phyloP scores from a whole-genome alignment of 1,140 invertebrate species.

The Drosophila guanche region DNA sequence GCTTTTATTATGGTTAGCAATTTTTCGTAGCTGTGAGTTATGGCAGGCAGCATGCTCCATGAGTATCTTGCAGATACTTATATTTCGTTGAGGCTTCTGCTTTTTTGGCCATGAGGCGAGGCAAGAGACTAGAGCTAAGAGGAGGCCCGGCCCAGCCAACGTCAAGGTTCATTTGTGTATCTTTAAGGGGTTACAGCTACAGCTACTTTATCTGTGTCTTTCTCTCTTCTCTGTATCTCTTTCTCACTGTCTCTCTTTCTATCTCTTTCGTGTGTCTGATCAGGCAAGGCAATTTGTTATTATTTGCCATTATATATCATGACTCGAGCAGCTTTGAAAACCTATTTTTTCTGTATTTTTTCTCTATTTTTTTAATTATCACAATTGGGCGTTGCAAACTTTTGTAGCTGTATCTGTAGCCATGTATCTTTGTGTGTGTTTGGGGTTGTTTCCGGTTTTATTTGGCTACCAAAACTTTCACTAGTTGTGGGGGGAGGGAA shows the following conservation, averaged over 20 bases:
- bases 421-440: conserved; percentile 15
- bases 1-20: conserved; percentile 36
- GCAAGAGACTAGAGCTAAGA: conserved; percentile 28
- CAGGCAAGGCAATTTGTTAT: conserved; percentile 76
- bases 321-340: conserved; percentile 51
- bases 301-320: conserved; percentile 79
- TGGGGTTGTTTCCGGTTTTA: conserved; percentile 23
- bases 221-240: too few species aligned
- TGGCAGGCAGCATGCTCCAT: conserved; percentile 25
- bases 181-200: conserved; percentile 19
- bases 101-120: conserved; percentile 60
- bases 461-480: conserved; percentile 57
- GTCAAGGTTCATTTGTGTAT: conserved; percentile 78
- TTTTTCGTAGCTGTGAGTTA: conserved; percentile 41
- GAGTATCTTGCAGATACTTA: conserved; percentile 14
- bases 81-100: conserved; percentile 22
- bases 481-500: conserved; percentile 28
- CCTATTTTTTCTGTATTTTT: conserved; percentile 31
- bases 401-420: conserved; percentile 22
- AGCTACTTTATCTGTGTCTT: conserved; percentile 5
- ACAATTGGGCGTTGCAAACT: conserved; percentile 51
- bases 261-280: conserved; percentile 13
- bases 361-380: conserved; percentile 68
- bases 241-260: background rate
- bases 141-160: conserved; percentile 29